A percentile compares a stretch with the other conserved stretches of the same genome.
These are phyloP conservation scores for Otocyon megalotis DNA, from an alignment of 2,113 vertebrate species.

Conservation along the genomic window DNA sequence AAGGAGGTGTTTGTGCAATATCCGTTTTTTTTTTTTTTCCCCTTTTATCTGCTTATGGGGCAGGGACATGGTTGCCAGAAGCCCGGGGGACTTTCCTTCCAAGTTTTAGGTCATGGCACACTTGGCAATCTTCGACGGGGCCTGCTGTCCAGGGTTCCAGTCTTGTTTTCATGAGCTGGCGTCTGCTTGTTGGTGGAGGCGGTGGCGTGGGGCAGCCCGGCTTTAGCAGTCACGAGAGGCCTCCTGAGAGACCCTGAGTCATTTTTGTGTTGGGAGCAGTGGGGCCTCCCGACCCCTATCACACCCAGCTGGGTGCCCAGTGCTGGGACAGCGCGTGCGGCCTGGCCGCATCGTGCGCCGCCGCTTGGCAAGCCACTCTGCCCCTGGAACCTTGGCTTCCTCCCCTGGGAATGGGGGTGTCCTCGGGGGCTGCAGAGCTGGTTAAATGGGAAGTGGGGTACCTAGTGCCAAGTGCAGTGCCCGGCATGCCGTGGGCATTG, in stretches of 20 bases:
- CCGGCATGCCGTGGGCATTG: fast-evolving
- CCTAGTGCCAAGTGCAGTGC: fast-evolving
- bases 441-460: fast-evolving
- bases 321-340: fast-evolving
- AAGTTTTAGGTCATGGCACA: neutral
- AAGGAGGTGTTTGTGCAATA: constrained; percentile 17
- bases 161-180: fast-evolving
- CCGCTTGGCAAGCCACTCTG: fast-evolving
- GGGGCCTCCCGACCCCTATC: neutral
- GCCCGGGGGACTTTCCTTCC: neutral
- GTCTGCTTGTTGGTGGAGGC: neutral
- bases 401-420: neutral
- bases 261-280: fast-evolving
- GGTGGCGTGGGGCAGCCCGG: neutral
- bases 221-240: neutral
- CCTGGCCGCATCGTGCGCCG: fast-evolving
- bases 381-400: neutral
- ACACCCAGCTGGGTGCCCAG: fast-evolving
- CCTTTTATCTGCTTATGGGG: neutral
- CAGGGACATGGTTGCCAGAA: no score
- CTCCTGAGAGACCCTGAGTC: neutral
- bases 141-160: neutral
- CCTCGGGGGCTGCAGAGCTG: neutral
- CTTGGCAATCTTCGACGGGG: fast-evolving
- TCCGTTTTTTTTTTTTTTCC: neutral